Conservation (phyloP, 23 tunicate genomes). For the Aplidium turbinatum region DNA sequence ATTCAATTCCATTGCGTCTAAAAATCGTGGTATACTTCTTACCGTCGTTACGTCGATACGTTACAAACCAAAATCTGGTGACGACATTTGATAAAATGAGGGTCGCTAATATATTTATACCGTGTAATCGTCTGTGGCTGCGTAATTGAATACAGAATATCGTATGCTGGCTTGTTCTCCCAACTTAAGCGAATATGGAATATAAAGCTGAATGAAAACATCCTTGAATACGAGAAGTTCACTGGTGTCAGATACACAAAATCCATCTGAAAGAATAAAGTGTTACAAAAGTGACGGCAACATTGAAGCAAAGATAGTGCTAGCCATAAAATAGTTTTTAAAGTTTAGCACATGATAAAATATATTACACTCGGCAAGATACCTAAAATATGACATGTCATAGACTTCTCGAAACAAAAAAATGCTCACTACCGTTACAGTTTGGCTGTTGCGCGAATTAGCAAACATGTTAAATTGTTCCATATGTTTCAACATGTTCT, state of each 20-base stretch:
- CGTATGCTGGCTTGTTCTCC: slow-evolving; percentile 48
- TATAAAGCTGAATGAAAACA: slow-evolving; percentile 41
- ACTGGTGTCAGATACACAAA: slow-evolving; percentile 45
- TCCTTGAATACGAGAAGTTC: slow-evolving; percentile 39
- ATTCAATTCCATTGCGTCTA: no score
- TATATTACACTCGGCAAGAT: no score
- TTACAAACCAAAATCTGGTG: neutral
- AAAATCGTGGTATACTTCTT: neutral
- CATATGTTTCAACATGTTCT: no score
- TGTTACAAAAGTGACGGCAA: neutral
- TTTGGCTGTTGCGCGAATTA: no score
- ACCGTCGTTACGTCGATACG: no score
- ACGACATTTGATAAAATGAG: neutral
- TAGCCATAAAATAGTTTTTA: no score
- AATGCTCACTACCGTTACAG: no score
- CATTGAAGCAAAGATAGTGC: no score
- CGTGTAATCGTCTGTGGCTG: neutral
- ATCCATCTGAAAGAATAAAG: slow-evolving; percentile 37
- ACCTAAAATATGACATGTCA: no score
- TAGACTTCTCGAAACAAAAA: neutral
- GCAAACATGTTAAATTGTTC: no score
- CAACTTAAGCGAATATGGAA: slow-evolving; percentile 56
- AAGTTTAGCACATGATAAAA: no score
- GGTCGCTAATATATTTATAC: neutral
- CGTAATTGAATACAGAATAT: slow-evolving; percentile 50